A percentile compares a stretch with the other conserved stretches of the same genome.
Conservation (phyloP, 1,140 invertebrate species). For the Formica selysi region DNA sequence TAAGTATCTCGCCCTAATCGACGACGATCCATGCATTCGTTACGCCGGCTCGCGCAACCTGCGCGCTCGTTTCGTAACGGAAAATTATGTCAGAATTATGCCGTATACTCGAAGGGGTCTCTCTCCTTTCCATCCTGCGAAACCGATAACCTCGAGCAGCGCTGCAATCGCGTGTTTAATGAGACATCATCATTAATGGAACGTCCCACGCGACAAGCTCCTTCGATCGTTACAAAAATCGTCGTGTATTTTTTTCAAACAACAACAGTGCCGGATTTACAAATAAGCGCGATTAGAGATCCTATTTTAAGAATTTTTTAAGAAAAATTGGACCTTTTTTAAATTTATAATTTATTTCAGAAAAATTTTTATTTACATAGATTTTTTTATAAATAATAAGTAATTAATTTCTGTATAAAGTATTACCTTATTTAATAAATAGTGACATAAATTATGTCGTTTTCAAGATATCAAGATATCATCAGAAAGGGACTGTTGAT, state of each 20-base stretch:
- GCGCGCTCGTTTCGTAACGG: conserved; percentile 67
- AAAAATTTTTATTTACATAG: background rate
- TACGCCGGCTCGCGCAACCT: conserved; percentile 18
- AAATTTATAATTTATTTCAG: background rate
- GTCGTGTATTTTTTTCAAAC: background rate
- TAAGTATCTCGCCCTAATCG: conserved; percentile 34
- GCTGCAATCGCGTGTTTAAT: conserved; percentile 64
- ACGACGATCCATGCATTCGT: conserved; percentile 52
- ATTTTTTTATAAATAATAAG: background rate
- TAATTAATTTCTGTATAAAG: background rate
- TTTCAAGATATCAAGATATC: background rate
- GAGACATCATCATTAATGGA: conserved; percentile 75
- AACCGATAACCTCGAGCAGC: conserved; percentile 71
- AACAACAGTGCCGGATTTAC: background rate
- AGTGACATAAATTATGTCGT: background rate
- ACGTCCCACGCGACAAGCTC: conserved; percentile 68
- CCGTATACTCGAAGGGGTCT: conserved; percentile 18
- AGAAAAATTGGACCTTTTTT: background rate
- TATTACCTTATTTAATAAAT: background rate
- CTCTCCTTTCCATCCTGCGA: conserved; percentile 57
- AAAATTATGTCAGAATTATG: conserved; percentile 72
- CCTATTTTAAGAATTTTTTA: background rate
- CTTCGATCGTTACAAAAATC: conserved; percentile 58
- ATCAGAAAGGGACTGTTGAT: no score
- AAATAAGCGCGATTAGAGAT: background rate